Evolutionary conservation across 2,888 invertebrate genomes (phyloP).

Genomic region (Parnassius smintheus): DNA sequence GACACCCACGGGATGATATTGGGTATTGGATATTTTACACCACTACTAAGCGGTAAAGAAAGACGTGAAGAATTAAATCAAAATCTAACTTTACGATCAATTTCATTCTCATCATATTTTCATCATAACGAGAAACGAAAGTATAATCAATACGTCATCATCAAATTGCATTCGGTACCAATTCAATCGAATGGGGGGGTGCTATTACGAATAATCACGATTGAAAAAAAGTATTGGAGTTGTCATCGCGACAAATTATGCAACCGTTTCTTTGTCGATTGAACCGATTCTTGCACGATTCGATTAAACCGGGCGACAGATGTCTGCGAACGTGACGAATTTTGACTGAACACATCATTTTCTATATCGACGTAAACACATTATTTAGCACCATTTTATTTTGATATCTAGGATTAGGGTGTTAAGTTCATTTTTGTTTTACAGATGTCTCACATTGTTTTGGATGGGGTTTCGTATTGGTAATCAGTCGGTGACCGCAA

Average conservation of each 20-base stretch:
- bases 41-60: too few species aligned
- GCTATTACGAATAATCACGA: conserved; percentile 70
- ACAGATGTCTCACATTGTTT: conserved; percentile 43
- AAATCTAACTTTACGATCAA: background rate
- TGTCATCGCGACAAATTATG: conserved; percentile 79
- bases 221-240: conserved; percentile 61
- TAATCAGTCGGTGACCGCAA: conserved; percentile 80
- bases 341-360: conserved; percentile 60
- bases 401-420: conserved; percentile 24
- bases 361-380: conserved; percentile 43
- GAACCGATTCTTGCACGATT: conserved; percentile 59
- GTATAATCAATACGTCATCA: conserved; percentile 64
- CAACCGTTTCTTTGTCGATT: conserved; percentile 51
- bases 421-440: conserved; percentile 39
- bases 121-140: conserved; percentile 37
- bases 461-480: conserved; percentile 63
- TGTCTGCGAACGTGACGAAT: conserved; percentile 80
- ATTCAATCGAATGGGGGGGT: conserved; percentile 54
- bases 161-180: conserved; percentile 52
- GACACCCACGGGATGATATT: too few species aligned
- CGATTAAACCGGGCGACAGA: conserved; percentile 77
- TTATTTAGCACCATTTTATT: conserved; percentile 25
- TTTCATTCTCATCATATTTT: background rate
- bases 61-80: too few species aligned
- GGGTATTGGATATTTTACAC: too few species aligned